Percentiles rank a stretch among this genome's conserved stretches.
These are phyloP conservation scores for Cottus gobio DNA, from an alignment of 2,113 vertebrate genomes.

Conservation along the genomic window DNA sequence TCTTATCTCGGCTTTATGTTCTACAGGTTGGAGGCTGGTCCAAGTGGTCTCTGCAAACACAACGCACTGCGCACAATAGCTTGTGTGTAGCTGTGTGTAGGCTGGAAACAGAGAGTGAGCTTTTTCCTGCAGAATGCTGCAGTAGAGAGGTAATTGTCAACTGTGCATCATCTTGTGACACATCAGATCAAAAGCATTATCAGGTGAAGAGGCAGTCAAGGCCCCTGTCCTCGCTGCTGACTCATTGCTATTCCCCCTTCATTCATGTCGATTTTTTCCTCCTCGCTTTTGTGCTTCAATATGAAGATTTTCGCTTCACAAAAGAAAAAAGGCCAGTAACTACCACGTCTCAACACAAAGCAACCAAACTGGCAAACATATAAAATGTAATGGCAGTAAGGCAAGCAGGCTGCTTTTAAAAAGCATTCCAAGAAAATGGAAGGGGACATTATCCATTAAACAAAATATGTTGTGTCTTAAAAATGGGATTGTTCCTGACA, in stretches of 20 bases:
- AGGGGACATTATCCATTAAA: constrained; percentile 32
- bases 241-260: constrained; percentile 34
- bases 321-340: background rate
- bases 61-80: background rate
- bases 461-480: constrained; percentile 23
- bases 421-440: constrained; percentile 26
- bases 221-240: constrained; percentile 29
- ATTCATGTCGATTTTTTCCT: constrained; percentile 27
- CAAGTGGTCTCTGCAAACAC: constrained; percentile 40
- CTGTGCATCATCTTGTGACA: constrained; percentile 52
- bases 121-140: constrained; percentile 25
- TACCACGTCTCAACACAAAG: background rate
- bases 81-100: constrained; percentile 15
- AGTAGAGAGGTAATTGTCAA: constrained; percentile 42
- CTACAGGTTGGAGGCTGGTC: constrained; percentile 46
- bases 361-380: background rate
- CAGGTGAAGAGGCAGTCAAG: constrained; percentile 47
- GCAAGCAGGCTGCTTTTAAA: background rate
- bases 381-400: background rate
- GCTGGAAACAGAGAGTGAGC: constrained; percentile 9
- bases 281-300: background rate
- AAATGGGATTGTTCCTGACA: constrained; percentile 26
- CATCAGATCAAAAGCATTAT: constrained; percentile 54
- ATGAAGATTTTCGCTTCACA: background rate
- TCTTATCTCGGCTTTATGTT: constrained; percentile 59